A percentile compares a stretch with the other conserved stretches of the same genome.
These are phyloP conservation scores for Himalopsyche kuldschensis DNA, from an alignment of 2,888 invertebrate species.

Conservation along the genomic window DNA sequence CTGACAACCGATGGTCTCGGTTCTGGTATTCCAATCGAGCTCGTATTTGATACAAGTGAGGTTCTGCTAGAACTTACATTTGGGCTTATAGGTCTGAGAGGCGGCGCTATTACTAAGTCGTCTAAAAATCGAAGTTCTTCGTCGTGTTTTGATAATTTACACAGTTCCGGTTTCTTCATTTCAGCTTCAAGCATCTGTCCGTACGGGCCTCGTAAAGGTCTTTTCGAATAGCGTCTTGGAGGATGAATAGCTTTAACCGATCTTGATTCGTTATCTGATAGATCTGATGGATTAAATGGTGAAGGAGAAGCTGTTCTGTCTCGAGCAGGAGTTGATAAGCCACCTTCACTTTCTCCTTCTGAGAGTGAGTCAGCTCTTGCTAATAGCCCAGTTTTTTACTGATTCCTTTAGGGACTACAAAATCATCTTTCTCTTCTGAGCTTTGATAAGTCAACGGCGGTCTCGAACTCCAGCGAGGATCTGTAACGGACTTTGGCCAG, in stretches of 20 bases:
- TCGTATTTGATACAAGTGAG: slow-evolving; percentile 42
- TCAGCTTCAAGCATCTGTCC: slow-evolving; percentile 81
- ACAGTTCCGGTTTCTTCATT: slow-evolving; percentile 70
- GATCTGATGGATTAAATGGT: slow-evolving; percentile 69
- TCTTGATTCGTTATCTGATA: slow-evolving; percentile 57
- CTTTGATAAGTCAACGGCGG: slow-evolving; percentile 69
- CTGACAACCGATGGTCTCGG: slow-evolving; percentile 41
- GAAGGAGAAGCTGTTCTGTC: slow-evolving; percentile 65
- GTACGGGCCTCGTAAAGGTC: slow-evolving; percentile 74
- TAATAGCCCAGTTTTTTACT: slow-evolving; percentile 58
- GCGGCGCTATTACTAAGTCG: slow-evolving; percentile 46
- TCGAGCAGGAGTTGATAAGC: slow-evolving; percentile 49
- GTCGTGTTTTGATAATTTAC: slow-evolving; percentile 54
- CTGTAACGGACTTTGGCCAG: slow-evolving; percentile 56
- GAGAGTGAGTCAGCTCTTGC: slow-evolving; percentile 69
- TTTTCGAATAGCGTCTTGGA: slow-evolving; percentile 71
- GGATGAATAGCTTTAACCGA: slow-evolving; percentile 57
- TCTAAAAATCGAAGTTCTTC: slow-evolving; percentile 62
- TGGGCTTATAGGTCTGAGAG: slow-evolving; percentile 41
- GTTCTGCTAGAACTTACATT: slow-evolving; percentile 42
- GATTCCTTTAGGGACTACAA: slow-evolving; percentile 70
- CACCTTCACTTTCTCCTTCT: slow-evolving; percentile 68
- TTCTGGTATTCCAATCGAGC: slow-evolving; percentile 41
- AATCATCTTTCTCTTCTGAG: slow-evolving; percentile 74
- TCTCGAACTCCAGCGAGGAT: slow-evolving; percentile 49